Percentiles rank a stretch among this genome's conserved stretches.
phyloP scores from a whole-genome alignment of 1,140 invertebrate species.

The Panagrolaimus sp. region DNA sequence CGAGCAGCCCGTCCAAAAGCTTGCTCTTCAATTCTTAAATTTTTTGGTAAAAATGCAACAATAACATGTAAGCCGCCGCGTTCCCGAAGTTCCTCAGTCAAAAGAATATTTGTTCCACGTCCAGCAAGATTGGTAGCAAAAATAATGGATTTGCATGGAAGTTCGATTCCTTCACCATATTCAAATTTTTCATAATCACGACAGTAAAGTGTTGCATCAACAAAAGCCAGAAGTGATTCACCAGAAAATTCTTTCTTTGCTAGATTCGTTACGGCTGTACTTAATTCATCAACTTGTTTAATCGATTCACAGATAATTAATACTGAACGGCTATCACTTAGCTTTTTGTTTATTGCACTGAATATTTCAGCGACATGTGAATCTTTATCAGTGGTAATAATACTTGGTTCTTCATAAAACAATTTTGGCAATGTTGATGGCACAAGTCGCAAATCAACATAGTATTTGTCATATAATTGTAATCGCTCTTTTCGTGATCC shows the following conservation, averaged over 20 bases:
- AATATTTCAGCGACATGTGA: not conserved
- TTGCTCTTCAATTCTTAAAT: not conserved
- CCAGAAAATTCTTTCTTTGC: not conserved
- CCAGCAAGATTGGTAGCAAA: not conserved
- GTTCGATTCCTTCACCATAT: not conserved
- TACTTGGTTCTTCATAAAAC: not conserved
- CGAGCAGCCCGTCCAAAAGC: constrained; percentile 1
- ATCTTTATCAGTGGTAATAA: not conserved
- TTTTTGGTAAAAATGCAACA: not conserved
- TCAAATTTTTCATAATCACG: not conserved
- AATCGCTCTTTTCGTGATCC: not conserved
- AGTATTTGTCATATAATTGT: not conserved
- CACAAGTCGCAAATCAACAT: not conserved
- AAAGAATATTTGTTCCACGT: not conserved
- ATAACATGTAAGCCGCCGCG: not conserved
- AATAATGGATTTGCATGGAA: not conserved
- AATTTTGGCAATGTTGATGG: not conserved
- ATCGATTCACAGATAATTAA: no score
- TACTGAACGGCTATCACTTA: no score
- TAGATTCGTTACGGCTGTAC: not conserved
- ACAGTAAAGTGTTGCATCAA: not conserved
- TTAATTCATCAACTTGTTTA: not conserved
- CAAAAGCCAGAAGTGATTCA: not conserved
- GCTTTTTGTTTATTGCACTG: not conserved
- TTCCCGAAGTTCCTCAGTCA: not conserved